These are phyloP conservation scores for Leucophenga maculata DNA, from an alignment of 2,888 invertebrate genomes.

Conservation along the genomic window DNA sequence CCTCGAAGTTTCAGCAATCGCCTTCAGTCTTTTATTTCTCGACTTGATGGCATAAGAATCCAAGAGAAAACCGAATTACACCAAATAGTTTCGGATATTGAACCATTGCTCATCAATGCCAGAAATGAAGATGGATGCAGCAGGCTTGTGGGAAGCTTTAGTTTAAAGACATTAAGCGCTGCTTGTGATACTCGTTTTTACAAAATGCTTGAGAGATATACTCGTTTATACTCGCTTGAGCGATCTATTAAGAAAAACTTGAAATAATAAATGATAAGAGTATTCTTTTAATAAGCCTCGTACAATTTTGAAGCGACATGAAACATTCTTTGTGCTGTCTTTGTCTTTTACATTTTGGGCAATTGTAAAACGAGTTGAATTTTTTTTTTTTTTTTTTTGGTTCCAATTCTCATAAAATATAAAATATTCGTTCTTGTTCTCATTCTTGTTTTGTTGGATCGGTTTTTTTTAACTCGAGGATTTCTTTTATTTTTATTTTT, in stretches of 20 bases:
- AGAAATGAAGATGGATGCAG: too few relatives aligned
- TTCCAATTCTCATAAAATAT: constrained; percentile 58
- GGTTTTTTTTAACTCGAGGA: constrained; percentile 39
- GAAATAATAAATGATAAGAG: background rate
- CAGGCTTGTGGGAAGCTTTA: too few relatives aligned
- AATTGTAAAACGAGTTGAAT: constrained; percentile 47
- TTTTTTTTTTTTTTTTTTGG: constrained; percentile 58
- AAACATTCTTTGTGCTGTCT: background rate
- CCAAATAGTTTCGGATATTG: too few relatives aligned
- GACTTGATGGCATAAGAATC: too few relatives aligned
- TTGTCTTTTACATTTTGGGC: background rate
- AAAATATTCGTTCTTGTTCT: constrained; percentile 55
- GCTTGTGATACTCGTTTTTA: too few relatives aligned
- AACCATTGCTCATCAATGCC: too few relatives aligned
- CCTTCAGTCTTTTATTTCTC: too few relatives aligned
- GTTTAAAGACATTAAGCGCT: too few relatives aligned
- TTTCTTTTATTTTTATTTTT: constrained; percentile 32
- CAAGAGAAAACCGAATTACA: too few relatives aligned
- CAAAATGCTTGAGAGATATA: too few relatives aligned
- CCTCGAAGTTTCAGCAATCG: too few relatives aligned
- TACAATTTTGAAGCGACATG: background rate
- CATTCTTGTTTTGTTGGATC: constrained; percentile 53
- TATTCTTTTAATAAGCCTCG: background rate
- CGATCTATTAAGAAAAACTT: background rate
- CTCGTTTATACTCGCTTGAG: too few relatives aligned